Evolutionary conservation across 2,888 invertebrate genomes (phyloP).

Genomic region (Arge pagana): DNA sequence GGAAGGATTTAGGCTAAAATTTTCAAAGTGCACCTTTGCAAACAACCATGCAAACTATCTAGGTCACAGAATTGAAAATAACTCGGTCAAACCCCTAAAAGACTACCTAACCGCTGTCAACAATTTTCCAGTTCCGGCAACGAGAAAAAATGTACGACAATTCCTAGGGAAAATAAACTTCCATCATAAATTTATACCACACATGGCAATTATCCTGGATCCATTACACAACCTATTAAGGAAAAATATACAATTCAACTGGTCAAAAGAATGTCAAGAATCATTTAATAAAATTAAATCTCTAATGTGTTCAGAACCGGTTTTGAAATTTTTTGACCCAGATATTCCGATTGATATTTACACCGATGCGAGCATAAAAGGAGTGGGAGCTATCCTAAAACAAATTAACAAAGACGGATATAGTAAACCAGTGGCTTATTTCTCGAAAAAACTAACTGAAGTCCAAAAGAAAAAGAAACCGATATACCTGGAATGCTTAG

Average conservation of each 20-base stretch:
- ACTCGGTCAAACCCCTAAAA: constrained; percentile 25
- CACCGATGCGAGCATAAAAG: constrained; percentile 20
- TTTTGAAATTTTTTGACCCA: constrained; percentile 19
- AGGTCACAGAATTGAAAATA: constrained; percentile 20
- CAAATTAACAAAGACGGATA: constrained; percentile 9
- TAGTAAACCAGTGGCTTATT: constrained; percentile 24
- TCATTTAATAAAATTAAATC: constrained; percentile 19
- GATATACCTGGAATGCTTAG: constrained; percentile 7
- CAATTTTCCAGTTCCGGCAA: constrained; percentile 22
- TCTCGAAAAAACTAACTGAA: constrained; percentile 25
- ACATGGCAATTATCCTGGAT: constrained; percentile 10
- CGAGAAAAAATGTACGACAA: constrained; percentile 14
- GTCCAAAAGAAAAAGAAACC: background rate
- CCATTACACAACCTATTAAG: constrained; percentile 14
- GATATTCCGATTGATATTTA: constrained; percentile 11
- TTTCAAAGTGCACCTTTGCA: constrained; percentile 24
- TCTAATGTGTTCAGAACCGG: constrained; percentile 18
- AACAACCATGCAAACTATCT: constrained; percentile 23
- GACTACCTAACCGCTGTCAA: constrained; percentile 31
- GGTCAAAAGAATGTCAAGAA: constrained; percentile 20
- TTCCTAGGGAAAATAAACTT: constrained; percentile 27
- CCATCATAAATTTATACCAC: constrained; percentile 21
- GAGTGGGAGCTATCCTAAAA: constrained; percentile 21
- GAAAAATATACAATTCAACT: constrained; percentile 4
- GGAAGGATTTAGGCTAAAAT: constrained; percentile 32